These are phyloP conservation scores for Ctenodactylus gundi DNA, from an alignment of 2,113 vertebrate genomes.

Conservation along the genomic window DNA sequence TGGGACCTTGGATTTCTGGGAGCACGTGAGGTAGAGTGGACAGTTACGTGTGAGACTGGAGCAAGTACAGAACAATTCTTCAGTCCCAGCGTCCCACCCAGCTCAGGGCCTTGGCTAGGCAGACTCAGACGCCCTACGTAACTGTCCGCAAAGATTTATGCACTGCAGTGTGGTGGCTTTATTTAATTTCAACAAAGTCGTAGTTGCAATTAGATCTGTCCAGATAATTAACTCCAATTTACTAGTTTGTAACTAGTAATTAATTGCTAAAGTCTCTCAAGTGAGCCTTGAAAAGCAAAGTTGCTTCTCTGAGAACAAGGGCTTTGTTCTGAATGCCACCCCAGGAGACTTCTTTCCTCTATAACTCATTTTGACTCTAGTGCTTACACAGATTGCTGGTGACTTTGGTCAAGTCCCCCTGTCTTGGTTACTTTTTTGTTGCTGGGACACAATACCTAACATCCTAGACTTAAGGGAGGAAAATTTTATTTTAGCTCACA, in stretches of 20 bases:
- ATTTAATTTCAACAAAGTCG: constrained; percentile 72
- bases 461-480: too few species aligned
- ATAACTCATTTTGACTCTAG: neutral
- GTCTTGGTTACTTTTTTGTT: too few species aligned
- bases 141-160: constrained; percentile 15
- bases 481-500: too few species aligned
- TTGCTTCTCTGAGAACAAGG: neutral
- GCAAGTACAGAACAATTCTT: neutral
- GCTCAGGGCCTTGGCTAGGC: neutral
- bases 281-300: constrained; percentile 19
- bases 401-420: neutral
- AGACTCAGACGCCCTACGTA: neutral
- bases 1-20: neutral
- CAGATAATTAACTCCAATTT: constrained; percentile 75
- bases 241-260: constrained; percentile 63
- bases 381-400: neutral
- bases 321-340: neutral
- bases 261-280: constrained; percentile 37
- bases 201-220: constrained; percentile 67
- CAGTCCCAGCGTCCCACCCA: neutral
- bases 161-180: constrained; percentile 57
- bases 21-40: neutral
- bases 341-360: neutral
- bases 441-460: too few species aligned
- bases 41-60: too few species aligned